Percentiles rank a stretch among this genome's conserved stretches.
Evolutionary conservation across 1,140 invertebrate genomes (phyloP).

Genomic region (Triops longicaudatus): DNA sequence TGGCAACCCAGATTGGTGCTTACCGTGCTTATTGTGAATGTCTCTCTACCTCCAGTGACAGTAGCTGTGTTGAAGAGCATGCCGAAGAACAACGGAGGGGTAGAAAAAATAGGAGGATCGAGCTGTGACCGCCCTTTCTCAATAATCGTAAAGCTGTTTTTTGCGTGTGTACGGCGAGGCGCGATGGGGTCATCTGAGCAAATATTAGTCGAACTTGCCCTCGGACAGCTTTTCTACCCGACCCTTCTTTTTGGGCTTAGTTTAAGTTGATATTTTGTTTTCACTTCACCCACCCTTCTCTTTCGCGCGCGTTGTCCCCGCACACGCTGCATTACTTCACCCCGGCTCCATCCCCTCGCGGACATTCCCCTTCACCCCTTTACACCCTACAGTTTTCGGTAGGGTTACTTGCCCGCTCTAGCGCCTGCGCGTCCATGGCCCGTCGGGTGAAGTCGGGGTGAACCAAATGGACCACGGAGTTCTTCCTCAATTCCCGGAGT

Average conservation of each 20-base stretch:
- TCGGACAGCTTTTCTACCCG: not conserved
- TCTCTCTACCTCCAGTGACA: not conserved
- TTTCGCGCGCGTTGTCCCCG: not conserved
- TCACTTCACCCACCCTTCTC: not conserved
- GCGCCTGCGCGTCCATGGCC: not conserved
- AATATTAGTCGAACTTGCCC: slow-evolving; percentile 7
- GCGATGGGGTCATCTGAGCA: not conserved
- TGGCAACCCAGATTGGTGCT: not conserved
- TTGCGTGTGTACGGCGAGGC: slow-evolving; percentile 10
- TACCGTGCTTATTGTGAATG: not conserved
- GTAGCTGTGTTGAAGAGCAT: not conserved
- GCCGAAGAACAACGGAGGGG: not conserved
- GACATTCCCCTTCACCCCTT: not conserved
- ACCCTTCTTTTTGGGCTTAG: not conserved
- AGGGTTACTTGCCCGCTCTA: not conserved
- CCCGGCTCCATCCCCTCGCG: not conserved
- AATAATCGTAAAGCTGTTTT: slow-evolving; percentile 13
- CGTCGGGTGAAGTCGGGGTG: not conserved
- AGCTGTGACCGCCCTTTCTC: slow-evolving; percentile 10
- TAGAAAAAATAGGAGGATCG: not conserved
- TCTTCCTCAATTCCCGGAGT: slow-evolving; percentile 1
- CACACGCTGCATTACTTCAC: not conserved
- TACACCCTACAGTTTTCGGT: not conserved
- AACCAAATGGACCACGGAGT: slow-evolving; percentile 5
- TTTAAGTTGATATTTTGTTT: slow-evolving; percentile 13